Evolutionary conservation across 30 jellyfish, hydroid and myxozoan species (phyloP).

Genomic region (Chrysaora quinquecirrha): DNA sequence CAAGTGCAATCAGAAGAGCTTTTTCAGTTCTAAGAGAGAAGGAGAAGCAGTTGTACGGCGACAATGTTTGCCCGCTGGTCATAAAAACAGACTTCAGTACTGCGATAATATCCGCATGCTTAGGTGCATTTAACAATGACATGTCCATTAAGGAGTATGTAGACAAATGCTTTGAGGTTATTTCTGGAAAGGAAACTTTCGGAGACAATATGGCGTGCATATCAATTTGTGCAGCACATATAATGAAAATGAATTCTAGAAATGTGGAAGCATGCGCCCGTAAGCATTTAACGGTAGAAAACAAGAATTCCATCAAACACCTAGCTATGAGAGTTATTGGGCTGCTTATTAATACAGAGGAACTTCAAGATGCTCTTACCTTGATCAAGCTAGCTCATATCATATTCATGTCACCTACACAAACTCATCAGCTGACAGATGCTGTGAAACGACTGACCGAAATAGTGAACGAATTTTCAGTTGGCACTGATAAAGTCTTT

Average conservation of each 20-base stretch:
- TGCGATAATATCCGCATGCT: neutral
- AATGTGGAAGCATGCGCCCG: neutral
- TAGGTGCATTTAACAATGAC: neutral
- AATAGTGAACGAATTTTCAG: neutral
- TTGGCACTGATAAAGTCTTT: no score
- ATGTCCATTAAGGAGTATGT: neutral
- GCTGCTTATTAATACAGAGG: neutral
- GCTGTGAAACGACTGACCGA: neutral
- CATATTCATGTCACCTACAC: neutral
- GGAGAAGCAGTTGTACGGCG: conserved; percentile 2
- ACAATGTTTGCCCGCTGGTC: conserved; percentile 13
- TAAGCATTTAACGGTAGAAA: neutral
- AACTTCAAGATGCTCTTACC: neutral
- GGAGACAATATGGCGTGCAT: neutral
- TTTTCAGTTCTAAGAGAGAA: conserved; percentile 9
- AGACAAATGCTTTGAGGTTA: neutral
- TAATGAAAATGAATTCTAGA: neutral
- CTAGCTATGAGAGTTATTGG: conserved; percentile 24
- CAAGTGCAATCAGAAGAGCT: neutral
- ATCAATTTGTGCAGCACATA: neutral
- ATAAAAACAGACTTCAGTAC: neutral
- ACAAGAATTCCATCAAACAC: neutral
- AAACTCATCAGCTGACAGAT: neutral
- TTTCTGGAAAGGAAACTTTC: neutral
- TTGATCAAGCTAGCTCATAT: neutral